Conservation (phyloP, 2,888 invertebrate genomes). For the Falcaria lacertinaria region DNA sequence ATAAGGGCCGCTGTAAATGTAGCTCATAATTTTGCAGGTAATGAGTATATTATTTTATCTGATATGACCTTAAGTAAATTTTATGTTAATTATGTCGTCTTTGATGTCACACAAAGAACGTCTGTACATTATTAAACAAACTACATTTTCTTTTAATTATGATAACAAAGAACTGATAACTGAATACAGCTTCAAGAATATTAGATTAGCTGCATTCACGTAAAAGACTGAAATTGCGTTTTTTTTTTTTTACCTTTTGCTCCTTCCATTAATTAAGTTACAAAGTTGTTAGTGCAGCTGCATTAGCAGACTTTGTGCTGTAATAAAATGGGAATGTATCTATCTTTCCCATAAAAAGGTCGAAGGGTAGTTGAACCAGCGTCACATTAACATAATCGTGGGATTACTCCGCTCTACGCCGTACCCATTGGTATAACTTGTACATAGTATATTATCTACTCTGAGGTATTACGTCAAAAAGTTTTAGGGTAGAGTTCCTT, state of each 20-base stretch:
- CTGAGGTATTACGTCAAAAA: too few relatives aligned
- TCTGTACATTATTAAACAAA: too few relatives aligned
- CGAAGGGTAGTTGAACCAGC: conserved; percentile 26
- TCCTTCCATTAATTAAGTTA: conserved; percentile 5
- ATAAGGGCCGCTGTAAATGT: conserved; percentile 23
- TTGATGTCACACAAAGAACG: too few relatives aligned
- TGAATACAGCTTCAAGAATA: too few relatives aligned
- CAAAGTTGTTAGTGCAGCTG: background rate
- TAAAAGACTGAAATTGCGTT: conserved; percentile 14
- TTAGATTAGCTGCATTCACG: too few relatives aligned
- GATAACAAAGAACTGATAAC: too few relatives aligned
- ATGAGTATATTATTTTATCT: background rate
- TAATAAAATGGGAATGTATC: background rate
- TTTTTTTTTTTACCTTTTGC: conserved; percentile 10
- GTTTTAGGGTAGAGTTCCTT: conserved; percentile 6
- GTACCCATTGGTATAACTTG: conserved; percentile 14
- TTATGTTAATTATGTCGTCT: too few relatives aligned
- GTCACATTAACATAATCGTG: conserved; percentile 47
- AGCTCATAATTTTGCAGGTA: conserved; percentile 14
- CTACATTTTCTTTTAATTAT: too few relatives aligned
- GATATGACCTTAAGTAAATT: too few relatives aligned
- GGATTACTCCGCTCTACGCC: conserved; percentile 26
- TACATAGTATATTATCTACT: too few relatives aligned
- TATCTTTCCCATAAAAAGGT: conserved; percentile 25
- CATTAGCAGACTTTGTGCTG: background rate